Conservation (phyloP, 2,113 vertebrate species). For the Pelusios castaneus region DNA sequence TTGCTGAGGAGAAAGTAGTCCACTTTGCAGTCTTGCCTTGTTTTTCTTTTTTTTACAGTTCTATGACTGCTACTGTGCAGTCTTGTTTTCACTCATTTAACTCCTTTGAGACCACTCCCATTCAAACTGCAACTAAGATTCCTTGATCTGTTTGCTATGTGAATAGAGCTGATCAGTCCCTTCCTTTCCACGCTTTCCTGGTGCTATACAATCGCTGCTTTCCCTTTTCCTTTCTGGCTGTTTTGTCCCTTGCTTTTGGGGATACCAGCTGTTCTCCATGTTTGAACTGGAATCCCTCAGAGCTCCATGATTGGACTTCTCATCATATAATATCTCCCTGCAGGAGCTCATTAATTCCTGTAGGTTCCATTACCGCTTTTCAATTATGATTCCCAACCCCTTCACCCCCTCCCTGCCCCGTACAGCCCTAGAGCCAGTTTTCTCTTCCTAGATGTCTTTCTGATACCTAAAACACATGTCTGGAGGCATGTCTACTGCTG, state of each 20-base stretch:
- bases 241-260: neutral
- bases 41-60: neutral
- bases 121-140: neutral
- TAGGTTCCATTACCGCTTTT: neutral
- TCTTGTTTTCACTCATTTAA: neutral
- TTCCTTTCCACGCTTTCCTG: neutral
- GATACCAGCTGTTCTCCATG: neutral
- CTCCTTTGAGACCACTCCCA: neutral
- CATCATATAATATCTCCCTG: neutral
- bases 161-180: neutral
- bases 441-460: neutral
- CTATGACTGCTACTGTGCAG: neutral
- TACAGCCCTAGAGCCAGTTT: neutral
- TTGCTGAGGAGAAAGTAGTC: neutral
- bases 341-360: rapidly evolving
- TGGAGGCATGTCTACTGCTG: neutral
- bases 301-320: neutral
- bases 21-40: neutral
- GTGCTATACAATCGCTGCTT: neutral
- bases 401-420: neutral
- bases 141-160: neutral
- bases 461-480: neutral
- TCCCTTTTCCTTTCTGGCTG: neutral
- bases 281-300: neutral
- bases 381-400: neutral